phyloP scores from a whole-genome alignment of 2,888 invertebrate species.

The Teleiodes luculella region DNA sequence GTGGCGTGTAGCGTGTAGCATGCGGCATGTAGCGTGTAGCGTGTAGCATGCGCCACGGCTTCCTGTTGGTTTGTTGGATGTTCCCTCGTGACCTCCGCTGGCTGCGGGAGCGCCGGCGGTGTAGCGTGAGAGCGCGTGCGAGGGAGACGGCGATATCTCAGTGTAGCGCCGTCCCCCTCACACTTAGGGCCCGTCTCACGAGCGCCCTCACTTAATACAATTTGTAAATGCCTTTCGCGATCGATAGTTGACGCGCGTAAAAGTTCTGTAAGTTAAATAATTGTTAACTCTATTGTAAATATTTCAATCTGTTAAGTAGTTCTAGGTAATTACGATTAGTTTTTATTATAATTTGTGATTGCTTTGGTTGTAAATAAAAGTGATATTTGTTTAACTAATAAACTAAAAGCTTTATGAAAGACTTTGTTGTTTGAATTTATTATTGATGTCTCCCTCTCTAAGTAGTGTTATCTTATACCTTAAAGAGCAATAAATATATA shows the following conservation, averaged over 20 bases:
- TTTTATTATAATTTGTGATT: conserved; percentile 73
- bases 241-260: conserved; percentile 32
- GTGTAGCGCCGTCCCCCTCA: not conserved
- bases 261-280: conserved; percentile 45
- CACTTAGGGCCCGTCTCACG: conserved; percentile 14
- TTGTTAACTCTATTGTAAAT: conserved; percentile 77
- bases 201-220: conserved; percentile 32
- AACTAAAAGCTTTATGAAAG: conserved; percentile 66
- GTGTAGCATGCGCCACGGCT: too few relatives aligned
- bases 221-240: conserved; percentile 31
- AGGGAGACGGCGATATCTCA: not conserved
- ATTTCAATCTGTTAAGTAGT: conserved; percentile 77
- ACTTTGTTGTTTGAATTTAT: conserved; percentile 2
- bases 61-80: too few relatives aligned
- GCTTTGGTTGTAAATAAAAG: conserved; percentile 79
- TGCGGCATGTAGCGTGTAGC: too few relatives aligned
- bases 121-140: not conserved
- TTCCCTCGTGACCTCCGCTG: conserved; percentile 55
- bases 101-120: conserved; percentile 14
- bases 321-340: conserved; percentile 74
- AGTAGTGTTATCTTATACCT: too few relatives aligned
- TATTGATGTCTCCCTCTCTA: not conserved
- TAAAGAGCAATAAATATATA: too few relatives aligned
- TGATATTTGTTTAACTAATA: conserved; percentile 78
- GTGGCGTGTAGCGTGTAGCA: too few relatives aligned